Base-by-base conservation (phyloP, 2,888 invertebrate species). In the Polymixis lichenea region DNA sequence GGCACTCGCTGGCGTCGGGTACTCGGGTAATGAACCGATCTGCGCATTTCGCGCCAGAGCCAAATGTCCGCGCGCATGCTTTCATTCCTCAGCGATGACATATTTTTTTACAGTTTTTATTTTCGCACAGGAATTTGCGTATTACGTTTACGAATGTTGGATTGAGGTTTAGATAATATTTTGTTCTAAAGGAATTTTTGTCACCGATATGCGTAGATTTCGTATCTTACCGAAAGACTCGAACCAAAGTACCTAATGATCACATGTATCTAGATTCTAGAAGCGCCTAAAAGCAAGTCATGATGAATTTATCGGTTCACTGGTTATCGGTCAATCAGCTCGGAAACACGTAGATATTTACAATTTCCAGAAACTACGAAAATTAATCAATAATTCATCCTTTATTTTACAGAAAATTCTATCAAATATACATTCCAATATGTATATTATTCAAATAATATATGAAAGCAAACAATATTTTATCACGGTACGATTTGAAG, bases 1-100 rank as follows among this genome's bases (percentile, higher is more conserved):
- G 74, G 55, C 75, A 68, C 71, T 80, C 56, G 56, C 17, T 67
- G 72, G 70, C 77, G 51, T 67, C 75, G 86, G 77, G 71, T 76
- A 58, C 76, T 72, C 78, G 86, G 72, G 69, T 86, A 80, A 80
- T 78, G 82, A 76, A 84, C 77, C 67, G 53, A 75, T 78, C 72
- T 83, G 83, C 85, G 83, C 85, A 80, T 66, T 68, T 88, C 82
- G 80, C 81, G 25, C 74, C 51, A 72, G 83, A 87, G 85, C 87
- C 88, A 88, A 88, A 77, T 74, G 28, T 56, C 32, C 60, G 38
- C 75, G 72, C 77, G 75, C 80, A 68, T 74, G 76, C 73, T 65
- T 70, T 77, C 79, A 82, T 87, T 82, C 69, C 75, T 81, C 72
- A 84, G 58, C 68, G 80, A 86, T 80, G 77, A 87, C 78, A 86